Evolutionary conservation across 2,113 vertebrate genomes (phyloP), one percentile per base, ranked within the genome.

Genomic region (Meles meles): DNA sequence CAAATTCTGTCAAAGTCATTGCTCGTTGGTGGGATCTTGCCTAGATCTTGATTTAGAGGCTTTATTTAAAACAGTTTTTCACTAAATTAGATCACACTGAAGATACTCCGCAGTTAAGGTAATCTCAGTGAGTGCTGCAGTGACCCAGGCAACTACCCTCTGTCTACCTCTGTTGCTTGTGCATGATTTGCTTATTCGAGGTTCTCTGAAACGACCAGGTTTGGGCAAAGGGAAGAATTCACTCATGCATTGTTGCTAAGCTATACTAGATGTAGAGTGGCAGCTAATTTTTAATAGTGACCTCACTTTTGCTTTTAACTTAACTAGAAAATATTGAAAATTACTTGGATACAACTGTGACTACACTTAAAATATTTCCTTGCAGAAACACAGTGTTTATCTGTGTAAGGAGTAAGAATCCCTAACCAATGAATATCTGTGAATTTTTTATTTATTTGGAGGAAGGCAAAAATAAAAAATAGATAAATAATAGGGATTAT

Each of bases 281-380:
- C 55, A 97, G 39, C 2, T 97, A 25, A 91, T 49, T 67, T 96
- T 94, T 91, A 76, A 18, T 63, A 88, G 9, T 47, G 3, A 71
- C 71, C 29, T 39, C 86, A 67, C 0, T 82, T 98, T 97, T 89
- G 25, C 69, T 93, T 95, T 91, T 90, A 71, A 85, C 65, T 59
- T 96, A 77, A 96, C 76, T 92, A 21, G 77, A 81, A 96, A 96
- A 84, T 94, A 82, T 47, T 94, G 23, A 91, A 96, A 88, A 93
- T 20, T 92, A 14, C 37, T 47, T 88, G 76, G n/a, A 86, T 93
- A 65, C 88, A 87, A 76, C 65, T 81, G 7, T 88, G 27, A n/a
- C 34, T 37, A 21, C 37, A 20, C 83, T 84, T 94, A 71, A 94
- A 94, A 65, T 47, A 86, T 92, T 94, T 88, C 27, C n/a, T 85